These are phyloP conservation scores for Drosophila neotestacea DNA, from an alignment of 2,888 invertebrate genomes.

Conservation along the genomic window DNA sequence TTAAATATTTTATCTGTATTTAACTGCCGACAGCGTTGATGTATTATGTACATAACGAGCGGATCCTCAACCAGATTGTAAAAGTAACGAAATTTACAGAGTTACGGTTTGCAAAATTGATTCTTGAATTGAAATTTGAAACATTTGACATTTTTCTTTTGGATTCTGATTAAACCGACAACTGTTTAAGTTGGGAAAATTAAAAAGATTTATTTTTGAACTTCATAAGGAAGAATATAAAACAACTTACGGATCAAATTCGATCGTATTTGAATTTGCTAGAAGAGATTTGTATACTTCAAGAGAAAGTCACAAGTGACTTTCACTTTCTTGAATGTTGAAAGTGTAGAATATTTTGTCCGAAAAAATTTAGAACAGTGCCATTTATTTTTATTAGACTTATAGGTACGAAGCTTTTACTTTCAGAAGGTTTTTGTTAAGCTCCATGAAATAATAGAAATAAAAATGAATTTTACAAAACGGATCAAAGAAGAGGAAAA, in stretches of 20 bases:
- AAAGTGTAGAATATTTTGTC: background rate
- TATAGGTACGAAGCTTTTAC: too few relatives aligned
- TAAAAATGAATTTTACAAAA: too few relatives aligned
- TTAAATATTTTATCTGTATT: slow-evolving; percentile 38
- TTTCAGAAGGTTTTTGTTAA: too few relatives aligned
- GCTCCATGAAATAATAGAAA: too few relatives aligned
- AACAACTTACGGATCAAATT: background rate
- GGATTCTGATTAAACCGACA: background rate
- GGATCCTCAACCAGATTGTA: background rate
- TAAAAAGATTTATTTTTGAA: too few relatives aligned
- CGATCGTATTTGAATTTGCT: background rate
- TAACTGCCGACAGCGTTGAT: slow-evolving; percentile 18
- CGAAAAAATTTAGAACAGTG: too few relatives aligned
- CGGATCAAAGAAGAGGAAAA: too few relatives aligned
- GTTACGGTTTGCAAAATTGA: slow-evolving; percentile 4
- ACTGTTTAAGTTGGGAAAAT: background rate
- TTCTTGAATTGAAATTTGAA: background rate
- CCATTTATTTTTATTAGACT: too few relatives aligned
- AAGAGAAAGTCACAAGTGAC: too few relatives aligned
- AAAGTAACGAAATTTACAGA: slow-evolving; percentile 1
- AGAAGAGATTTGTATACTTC: background rate
- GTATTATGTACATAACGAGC: slow-evolving; percentile 1
- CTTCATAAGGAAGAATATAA: background rate
- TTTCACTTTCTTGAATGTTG: too few relatives aligned
- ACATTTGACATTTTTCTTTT: background rate